These are phyloP conservation scores for Nomada flava DNA, from an alignment of 2,888 invertebrate species.

Conservation along the genomic window DNA sequence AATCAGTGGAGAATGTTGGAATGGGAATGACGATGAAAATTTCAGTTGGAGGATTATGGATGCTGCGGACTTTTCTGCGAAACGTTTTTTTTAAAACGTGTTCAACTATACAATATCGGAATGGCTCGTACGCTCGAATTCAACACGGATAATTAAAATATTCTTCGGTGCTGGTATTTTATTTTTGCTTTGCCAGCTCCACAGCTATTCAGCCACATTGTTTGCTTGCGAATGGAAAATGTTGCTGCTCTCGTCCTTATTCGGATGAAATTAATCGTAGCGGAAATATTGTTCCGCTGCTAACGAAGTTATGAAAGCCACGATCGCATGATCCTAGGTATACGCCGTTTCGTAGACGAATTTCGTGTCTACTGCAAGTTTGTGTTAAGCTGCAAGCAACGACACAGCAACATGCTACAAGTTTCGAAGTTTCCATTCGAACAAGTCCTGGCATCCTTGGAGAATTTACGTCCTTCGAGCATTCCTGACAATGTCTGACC, in stretches of 20 bases:
- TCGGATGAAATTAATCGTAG: background rate
- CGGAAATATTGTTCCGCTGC: conserved; percentile 4
- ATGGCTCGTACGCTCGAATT: background rate
- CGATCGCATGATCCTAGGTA: conserved; percentile 2
- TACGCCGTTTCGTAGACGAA: conserved; percentile 1
- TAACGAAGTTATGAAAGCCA: background rate
- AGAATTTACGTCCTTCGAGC: conserved; percentile 36
- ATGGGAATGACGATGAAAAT: background rate
- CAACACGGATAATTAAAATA: background rate
- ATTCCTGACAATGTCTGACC: conserved; percentile 31
- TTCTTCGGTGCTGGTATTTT: background rate
- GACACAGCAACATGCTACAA: conserved; percentile 15
- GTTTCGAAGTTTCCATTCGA: conserved; percentile 59
- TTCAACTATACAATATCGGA: too few species aligned
- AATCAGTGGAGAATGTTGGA: background rate
- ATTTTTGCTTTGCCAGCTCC: background rate
- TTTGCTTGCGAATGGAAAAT: background rate
- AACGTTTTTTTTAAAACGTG: too few species aligned
- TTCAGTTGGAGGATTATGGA: background rate
- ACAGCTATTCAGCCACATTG: background rate
- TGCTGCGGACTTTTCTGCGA: too few species aligned
- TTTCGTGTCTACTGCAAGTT: conserved; percentile 18
- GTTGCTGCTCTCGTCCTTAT: too few species aligned
- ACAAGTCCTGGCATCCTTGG: conserved; percentile 43
- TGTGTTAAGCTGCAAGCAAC: conserved; percentile 10